Conservation (phyloP, 2,888 invertebrate species). For the Heliconius cydno region DNA sequence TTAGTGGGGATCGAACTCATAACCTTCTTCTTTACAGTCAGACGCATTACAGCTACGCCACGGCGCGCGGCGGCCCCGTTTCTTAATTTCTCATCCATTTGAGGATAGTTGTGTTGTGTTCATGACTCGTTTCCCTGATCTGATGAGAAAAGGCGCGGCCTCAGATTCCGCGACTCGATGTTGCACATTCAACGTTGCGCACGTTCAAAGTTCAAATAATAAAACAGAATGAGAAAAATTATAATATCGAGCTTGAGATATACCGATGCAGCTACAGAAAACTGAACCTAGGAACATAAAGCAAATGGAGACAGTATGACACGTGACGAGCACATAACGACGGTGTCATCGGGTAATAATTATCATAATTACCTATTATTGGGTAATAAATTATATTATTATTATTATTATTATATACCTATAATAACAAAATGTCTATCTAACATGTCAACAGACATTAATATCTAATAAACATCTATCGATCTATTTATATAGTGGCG, state of each 20-base stretch:
- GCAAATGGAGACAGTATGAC: background rate
- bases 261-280: background rate
- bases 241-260: background rate
- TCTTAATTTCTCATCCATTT: no score
- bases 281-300: background rate
- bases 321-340: background rate
- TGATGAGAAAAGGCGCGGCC: no score
- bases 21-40: no score
- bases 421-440: background rate
- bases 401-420: background rate
- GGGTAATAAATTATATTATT: constrained; percentile 7
- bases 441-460: constrained; percentile 1
- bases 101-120: no score
- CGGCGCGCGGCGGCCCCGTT: no score
- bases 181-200: no score
- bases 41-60: no score
- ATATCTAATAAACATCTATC: background rate
- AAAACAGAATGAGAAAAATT: no score
- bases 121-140: no score
- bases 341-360: background rate
- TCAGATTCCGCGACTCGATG: no score
- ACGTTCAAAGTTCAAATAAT: no score
- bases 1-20: no score
- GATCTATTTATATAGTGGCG: background rate
- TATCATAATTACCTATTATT: constrained; percentile 14